Evolutionary conservation across 92 coral and sea anemone species (phyloP), one percentile per base, ranked within the genome.

Genomic region (Umimayanthus chanpuru): DNA sequence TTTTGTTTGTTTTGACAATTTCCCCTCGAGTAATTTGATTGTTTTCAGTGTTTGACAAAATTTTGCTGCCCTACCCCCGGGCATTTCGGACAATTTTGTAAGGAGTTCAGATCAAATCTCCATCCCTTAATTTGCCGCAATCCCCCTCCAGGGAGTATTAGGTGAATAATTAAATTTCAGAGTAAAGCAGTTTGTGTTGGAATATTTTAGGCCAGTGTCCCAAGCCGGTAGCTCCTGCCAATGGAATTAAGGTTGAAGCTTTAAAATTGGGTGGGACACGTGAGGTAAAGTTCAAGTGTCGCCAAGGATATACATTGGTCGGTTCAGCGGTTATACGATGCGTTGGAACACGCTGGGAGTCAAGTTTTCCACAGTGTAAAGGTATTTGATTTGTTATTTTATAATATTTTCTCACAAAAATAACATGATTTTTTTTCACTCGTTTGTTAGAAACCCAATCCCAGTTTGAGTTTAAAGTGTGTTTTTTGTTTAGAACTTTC

Each of bases 241-340:
- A 73, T 30, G 77, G 77, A 73, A 40, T 73, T 26, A 16, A 29
- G 36, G 43, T 73, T 20, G 77, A 10, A 53, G 29, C 25, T 25
- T 29, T 36, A 8, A 39, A 18, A 5, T 5, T 75, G 6, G 43
- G 47, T 8, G 28, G 6, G 40, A 4, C 12, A 38, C 49, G 49
- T 36, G 25, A 21, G 28, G 75, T 32, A 0, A 70, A 70, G 28
- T 70, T 70, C 36, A 70, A 25, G 75, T 70, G 75, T 70, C 36
- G 75, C 75, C 12, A 39, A 70, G 36, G 36, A 4, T 70, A 70
- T 16, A 21, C 75, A 11, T 70, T 70, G 75, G 36, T 70, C 16
- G 75, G 75, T 12, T 70, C 75, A 25, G 75, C 75, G 75, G 75
- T 70, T 70, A 25, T 70, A 28, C 29, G 75, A 70, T 70, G 75